These are phyloP conservation scores for Barnardius zonarius DNA, from an alignment of 2,113 vertebrate species.

Conservation along the genomic window DNA sequence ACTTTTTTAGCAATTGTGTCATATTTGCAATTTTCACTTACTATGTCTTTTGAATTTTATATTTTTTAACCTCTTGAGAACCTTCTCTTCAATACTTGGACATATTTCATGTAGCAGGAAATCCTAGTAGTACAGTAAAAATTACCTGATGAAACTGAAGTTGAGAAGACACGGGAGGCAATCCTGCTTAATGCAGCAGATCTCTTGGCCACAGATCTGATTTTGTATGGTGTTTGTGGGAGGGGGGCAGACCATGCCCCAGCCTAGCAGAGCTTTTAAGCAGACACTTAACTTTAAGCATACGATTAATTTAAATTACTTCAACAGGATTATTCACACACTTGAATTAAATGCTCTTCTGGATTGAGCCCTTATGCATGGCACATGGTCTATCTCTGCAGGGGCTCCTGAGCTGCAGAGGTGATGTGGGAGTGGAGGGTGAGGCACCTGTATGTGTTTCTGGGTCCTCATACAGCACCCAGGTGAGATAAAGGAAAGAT, in stretches of 20 bases:
- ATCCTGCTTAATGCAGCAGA: neutral
- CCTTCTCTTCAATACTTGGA: neutral
- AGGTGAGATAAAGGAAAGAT: neutral
- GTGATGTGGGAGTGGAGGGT: neutral
- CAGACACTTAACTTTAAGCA: slow-evolving; percentile 22
- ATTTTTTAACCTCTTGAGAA: slow-evolving; percentile 37
- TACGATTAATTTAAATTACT: slow-evolving; percentile 36
- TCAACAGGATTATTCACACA: slow-evolving; percentile 34
- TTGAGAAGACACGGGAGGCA: neutral
- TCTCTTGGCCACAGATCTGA: neutral
- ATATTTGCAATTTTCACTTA: slow-evolving; percentile 36
- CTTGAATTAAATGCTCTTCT: slow-evolving; percentile 19
- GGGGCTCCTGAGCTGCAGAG: neutral
- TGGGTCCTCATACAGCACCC: neutral
- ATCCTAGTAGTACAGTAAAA: neutral
- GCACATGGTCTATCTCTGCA: neutral
- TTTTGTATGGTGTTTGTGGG: neutral
- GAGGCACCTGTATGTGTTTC: neutral
- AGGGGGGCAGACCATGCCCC: neutral
- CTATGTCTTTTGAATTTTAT: neutral
- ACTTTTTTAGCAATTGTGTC: slow-evolving; percentile 22
- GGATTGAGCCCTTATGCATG: neutral
- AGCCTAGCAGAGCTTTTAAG: slow-evolving; percentile 4
- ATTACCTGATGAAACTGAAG: neutral
- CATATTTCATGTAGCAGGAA: neutral